Base-by-base conservation (phyloP, 2,888 invertebrate genomes). In the Chesias legatella region DNA sequence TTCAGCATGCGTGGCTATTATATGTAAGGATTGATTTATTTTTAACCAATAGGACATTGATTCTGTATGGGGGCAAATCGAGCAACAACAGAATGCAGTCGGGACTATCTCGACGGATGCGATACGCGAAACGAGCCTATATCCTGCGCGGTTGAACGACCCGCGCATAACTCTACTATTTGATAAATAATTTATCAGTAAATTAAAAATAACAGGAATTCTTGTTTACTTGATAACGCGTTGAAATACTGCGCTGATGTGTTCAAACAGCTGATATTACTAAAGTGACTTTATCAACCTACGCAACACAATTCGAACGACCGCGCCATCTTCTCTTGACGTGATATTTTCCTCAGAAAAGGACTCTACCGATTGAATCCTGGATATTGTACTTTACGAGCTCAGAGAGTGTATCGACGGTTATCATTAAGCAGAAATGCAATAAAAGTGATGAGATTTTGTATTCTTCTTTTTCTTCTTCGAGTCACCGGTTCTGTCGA, bases 91-190 rank as follows among this genome's bases (percentile, higher is more conserved):
- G 58, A 60, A 59, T 50, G 53, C 51, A 58, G 39, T 53, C 56
- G 20, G 41, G 29, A 42, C 54, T 74, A 75, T 76, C 73, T 57
- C 52, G 59, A 53, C 77, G 77, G 77, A 76, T 70, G 72, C 64
- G 76, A 78, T 78, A 75, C 62, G 66, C 65, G 54, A 65, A 66
- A 66, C 65, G 63, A 63, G 66, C 61, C 58, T 68, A 60, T 70
- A 74, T 78, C 77, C 77, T 76, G 77, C 67, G 50, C 58, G 57
- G 76, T 72, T 73, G 62, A 75, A 69, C 60, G 74, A 67, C 63
- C 74, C 53, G 25, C 36, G 41, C 44, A 43, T 50, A 57, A 55
- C 51, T 26, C 33, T 11, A 13, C 39, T 9, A 46, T 47, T 51
- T 58, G 75, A 73, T 75, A 75, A 63, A 60, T 59, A 55, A 64